A percentile compares a stretch with the other conserved stretches of the same genome.
Evolutionary conservation across 2,888 invertebrate species (phyloP).

Genomic region (Mycalesis mineus): DNA sequence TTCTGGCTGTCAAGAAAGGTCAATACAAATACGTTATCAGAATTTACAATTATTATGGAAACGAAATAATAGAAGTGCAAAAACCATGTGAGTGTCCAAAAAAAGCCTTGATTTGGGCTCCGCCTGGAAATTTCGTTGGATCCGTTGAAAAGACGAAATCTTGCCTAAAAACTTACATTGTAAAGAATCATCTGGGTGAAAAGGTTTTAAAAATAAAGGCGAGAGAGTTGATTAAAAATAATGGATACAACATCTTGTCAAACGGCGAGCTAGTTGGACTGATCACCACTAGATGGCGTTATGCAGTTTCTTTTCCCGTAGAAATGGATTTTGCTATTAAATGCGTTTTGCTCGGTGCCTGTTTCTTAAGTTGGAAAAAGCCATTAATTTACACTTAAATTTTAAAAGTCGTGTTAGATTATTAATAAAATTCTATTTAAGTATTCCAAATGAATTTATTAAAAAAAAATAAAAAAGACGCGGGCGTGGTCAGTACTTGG

Average conservation of each 20-base stretch:
- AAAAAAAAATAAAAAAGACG: too few species aligned
- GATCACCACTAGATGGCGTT: slow-evolving; percentile 38
- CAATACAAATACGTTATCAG: slow-evolving; percentile 40
- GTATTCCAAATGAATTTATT: too few species aligned
- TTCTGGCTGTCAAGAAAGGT: slow-evolving; percentile 37
- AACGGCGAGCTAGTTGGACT: slow-evolving; percentile 39
- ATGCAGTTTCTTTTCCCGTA: slow-evolving; percentile 32
- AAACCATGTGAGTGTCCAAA: slow-evolving; percentile 32
- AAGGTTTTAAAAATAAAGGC: slow-evolving; percentile 39
- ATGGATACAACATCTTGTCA: slow-evolving; percentile 35
- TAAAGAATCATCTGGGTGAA: slow-evolving; percentile 37
- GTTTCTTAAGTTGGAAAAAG: slow-evolving; percentile 18
- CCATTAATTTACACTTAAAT: background rate
- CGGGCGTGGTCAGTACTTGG: too few species aligned
- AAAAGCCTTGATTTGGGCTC: slow-evolving; percentile 46
- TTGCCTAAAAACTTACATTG: slow-evolving; percentile 35
- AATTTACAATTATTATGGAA: slow-evolving; percentile 55
- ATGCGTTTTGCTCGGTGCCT: slow-evolving; percentile 26
- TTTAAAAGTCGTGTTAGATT: too few species aligned
- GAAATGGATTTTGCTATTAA: slow-evolving; percentile 34
- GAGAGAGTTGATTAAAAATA: slow-evolving; percentile 20
- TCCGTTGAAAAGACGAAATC: slow-evolving; percentile 34
- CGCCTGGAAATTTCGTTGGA: slow-evolving; percentile 50
- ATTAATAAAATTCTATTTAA: too few species aligned
- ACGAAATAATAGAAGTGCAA: slow-evolving; percentile 37